Evolutionary conservation across 1,140 invertebrate species (phyloP).

Genomic region (Microplitis demolitor): DNA sequence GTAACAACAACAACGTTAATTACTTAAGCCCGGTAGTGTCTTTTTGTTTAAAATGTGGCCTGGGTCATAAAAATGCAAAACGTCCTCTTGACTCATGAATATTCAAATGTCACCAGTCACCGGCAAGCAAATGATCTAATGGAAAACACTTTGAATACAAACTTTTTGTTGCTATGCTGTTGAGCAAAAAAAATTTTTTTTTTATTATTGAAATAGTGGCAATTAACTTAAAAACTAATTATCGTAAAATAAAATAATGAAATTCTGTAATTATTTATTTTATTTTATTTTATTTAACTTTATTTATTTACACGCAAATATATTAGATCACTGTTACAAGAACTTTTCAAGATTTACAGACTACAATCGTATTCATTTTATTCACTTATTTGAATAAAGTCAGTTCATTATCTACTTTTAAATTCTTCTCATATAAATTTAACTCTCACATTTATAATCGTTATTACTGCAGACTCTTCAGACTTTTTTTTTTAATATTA

Average conservation of each 20-base stretch:
- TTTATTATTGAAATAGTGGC: slow-evolving; percentile 1
- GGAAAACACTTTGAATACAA: neutral
- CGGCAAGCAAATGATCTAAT: neutral
- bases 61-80: slow-evolving; percentile 14
- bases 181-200: neutral
- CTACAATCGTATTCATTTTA: slow-evolving; percentile 37
- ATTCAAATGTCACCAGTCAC: slow-evolving; percentile 2
- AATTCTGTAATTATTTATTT: neutral
- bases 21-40: slow-evolving; percentile 5
- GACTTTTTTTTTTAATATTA: neutral
- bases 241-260: too few relatives aligned
- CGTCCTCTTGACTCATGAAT: slow-evolving; percentile 19
- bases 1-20: neutral
- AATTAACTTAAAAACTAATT: too few relatives aligned
- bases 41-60: neutral
- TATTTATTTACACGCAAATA: slow-evolving; percentile 62
- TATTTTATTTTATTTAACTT: slow-evolving; percentile 41
- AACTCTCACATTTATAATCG: too few relatives aligned
- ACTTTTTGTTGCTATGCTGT: neutral
- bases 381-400: slow-evolving; percentile 1
- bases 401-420: neutral
- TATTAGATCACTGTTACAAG: slow-evolving; percentile 58
- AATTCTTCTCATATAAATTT: too few relatives aligned
- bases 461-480: neutral
- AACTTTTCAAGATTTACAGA: slow-evolving; percentile 53